These are phyloP conservation scores for Papilio dardanus DNA, from an alignment of 1,140 invertebrate genomes.

Conservation along the genomic window DNA sequence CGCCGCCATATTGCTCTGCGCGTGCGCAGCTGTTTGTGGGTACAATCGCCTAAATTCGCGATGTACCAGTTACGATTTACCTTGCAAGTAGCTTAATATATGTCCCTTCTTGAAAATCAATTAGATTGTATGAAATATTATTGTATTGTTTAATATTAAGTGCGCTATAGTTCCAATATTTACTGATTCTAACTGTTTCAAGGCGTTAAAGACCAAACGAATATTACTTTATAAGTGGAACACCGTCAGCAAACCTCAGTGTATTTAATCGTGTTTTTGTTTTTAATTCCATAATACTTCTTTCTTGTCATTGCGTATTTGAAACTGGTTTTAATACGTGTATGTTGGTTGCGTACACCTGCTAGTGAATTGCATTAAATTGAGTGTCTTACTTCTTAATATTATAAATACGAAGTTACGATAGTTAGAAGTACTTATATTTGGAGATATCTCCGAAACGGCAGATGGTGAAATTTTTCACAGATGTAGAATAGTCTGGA, in stretches of 20 bases:
- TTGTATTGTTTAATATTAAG: too few species aligned
- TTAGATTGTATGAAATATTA: too few species aligned
- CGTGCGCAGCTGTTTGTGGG: slow-evolving; percentile 26
- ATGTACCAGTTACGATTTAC: background rate
- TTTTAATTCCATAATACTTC: background rate
- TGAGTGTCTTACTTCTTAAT: background rate
- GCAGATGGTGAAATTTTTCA: too few species aligned
- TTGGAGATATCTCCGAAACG: too few species aligned
- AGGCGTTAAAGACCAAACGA: background rate
- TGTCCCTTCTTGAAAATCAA: too few species aligned
- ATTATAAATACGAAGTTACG: background rate
- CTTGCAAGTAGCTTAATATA: too few species aligned
- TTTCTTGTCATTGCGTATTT: background rate
- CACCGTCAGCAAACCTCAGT: background rate
- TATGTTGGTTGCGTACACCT: background rate
- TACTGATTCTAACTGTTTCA: background rate
- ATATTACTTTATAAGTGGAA: too few species aligned
- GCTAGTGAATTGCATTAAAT: too few species aligned
- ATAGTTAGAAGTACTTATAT: background rate
- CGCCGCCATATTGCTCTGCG: slow-evolving; percentile 14
- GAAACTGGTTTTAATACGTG: background rate
- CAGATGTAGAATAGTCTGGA: too few species aligned
- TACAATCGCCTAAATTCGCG: background rate
- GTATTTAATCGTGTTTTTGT: background rate
- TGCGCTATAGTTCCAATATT: background rate